Base-by-base conservation (phyloP, 2,113 vertebrate genomes). In the Oplegnathus fasciatus region DNA sequence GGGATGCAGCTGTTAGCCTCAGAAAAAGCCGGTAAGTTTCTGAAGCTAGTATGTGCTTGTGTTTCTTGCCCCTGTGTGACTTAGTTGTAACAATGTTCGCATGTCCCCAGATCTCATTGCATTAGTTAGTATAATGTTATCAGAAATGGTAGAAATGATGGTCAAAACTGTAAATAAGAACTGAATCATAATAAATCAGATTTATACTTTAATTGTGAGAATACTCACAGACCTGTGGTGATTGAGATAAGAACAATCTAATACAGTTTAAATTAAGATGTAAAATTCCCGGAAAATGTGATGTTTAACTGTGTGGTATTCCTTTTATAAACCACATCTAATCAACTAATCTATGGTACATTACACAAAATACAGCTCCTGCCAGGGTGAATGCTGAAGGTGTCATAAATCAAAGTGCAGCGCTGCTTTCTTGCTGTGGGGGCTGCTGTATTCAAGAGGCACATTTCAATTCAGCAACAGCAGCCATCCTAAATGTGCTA, bases 391-490 rank as follows among this genome's bases (percentile, higher is more conserved):
- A 57, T 66, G 80, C 74, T 81, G 64, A 40, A 75, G 64, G 87
- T 84, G 86, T 75, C 82, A 87, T 91, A 89, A 90, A 92, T 93
- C 86, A 88, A 84, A 85, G 83, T 60, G 58, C 34, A 40, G 46
- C 13, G 13, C 58, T 10, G 71, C 68, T 61, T 71, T 80, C 67
- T 85, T 60, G 32, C 86, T 83, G 70, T 82, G 84, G 77, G 85
- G 75, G 66, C 75, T 60, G 82, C 74, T 78, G 71, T 69, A 66
- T 92, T 91, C 68, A 54, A 82, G 71, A 78, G 75, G 86, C 86
- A 84, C 91, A 88, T 91, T 93, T 93, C 76, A 89, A 92, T 93
- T 93, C 91, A 66, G 87, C 77, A 74, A 74, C 89, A 75, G 85
- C 76, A 2, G 84, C 69, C 78, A 2, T 52, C 78, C 90, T 91